phyloP scores from a whole-genome alignment of 2,888 invertebrate species.

The Limulus polyphemus region DNA sequence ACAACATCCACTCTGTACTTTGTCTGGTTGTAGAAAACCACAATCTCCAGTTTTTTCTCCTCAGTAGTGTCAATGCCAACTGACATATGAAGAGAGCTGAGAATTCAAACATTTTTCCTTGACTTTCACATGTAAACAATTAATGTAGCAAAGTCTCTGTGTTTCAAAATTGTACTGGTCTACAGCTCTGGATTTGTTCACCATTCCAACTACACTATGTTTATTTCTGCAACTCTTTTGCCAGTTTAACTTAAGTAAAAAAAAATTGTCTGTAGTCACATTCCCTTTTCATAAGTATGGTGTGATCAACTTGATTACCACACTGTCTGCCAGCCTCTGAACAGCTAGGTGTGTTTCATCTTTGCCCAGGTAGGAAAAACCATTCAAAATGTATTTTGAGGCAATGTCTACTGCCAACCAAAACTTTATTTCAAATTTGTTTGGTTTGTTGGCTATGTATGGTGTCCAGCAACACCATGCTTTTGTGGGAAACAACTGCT shows the following conservation, averaged over 20 bases:
- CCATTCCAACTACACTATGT: too few relatives aligned
- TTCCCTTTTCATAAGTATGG: background rate
- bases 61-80: too few relatives aligned
- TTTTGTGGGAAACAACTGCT: too few relatives aligned
- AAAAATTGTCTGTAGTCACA: slow-evolving; percentile 2
- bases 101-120: background rate
- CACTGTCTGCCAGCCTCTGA: background rate
- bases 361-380: slow-evolving; percentile 1
- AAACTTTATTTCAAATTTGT: slow-evolving; percentile 8
- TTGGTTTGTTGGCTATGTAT: slow-evolving; percentile 3
- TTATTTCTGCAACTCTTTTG: background rate
- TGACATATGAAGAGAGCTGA: background rate
- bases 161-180: background rate
- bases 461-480: too few relatives aligned
- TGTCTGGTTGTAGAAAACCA: slow-evolving; percentile 3
- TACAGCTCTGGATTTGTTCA: too few relatives aligned
- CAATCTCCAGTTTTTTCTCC: background rate
- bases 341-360: background rate
- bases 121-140: background rate
- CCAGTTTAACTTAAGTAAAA: slow-evolving; percentile 2
- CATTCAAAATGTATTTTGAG: slow-evolving; percentile 7
- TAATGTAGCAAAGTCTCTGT: background rate
- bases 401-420: slow-evolving; percentile 2
- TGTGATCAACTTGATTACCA: background rate
- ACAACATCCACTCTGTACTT: slow-evolving; percentile 3